These are phyloP conservation scores for Maniola jurtina DNA, from an alignment of 1,140 invertebrate genomes.

Conservation along the genomic window DNA sequence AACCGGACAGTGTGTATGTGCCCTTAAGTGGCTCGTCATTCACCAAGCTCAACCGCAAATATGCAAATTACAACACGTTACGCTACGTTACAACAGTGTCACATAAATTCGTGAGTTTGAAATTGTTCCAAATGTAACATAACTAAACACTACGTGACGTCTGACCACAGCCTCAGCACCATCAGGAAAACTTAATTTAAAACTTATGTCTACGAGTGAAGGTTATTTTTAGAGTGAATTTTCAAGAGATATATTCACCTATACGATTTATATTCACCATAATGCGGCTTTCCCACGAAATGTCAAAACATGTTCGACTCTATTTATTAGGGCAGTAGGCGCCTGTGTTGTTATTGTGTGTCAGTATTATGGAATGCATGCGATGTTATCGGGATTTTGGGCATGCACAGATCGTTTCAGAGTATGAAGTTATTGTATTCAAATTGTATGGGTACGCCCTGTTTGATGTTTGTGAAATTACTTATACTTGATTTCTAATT, in stretches of 20 bases:
- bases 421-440: conserved; percentile 57
- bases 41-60: conserved; percentile 30
- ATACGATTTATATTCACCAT: conserved; percentile 22
- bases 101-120: conserved; percentile 37
- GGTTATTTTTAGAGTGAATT: background rate
- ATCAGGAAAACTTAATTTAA: background rate
- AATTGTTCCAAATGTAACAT: conserved; percentile 38
- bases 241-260: conserved; percentile 9
- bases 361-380: conserved; percentile 56
- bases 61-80: conserved; percentile 37
- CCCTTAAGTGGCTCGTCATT: conserved; percentile 9
- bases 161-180: conserved; percentile 11
- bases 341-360: conserved; percentile 54
- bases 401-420: conserved; percentile 42
- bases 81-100: conserved; percentile 27
- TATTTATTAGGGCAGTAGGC: conserved; percentile 51
- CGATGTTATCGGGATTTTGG: conserved; percentile 57
- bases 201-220: background rate
- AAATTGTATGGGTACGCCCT: conserved; percentile 45
- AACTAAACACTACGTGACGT: conserved; percentile 36
- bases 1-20: background rate
- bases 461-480: conserved; percentile 22
- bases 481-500: conserved; percentile 16
- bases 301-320: conserved; percentile 58
- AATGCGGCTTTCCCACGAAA: conserved; percentile 54